Base-by-base conservation (phyloP, 2,888 invertebrate genomes). In the Esperia sulphurella region DNA sequence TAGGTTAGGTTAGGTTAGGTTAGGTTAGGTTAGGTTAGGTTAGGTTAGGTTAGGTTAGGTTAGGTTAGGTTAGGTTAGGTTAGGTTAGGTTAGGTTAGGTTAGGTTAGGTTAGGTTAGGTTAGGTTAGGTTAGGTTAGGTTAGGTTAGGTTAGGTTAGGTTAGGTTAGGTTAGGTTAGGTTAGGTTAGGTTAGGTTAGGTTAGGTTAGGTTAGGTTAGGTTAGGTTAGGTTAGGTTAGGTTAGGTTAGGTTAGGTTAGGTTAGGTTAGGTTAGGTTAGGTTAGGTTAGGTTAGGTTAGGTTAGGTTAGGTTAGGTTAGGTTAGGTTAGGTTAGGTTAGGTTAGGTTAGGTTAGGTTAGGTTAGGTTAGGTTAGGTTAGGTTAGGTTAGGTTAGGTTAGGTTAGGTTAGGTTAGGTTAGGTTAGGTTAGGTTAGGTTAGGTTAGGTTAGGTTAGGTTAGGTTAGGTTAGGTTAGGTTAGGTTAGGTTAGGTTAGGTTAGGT, bases 81-180 rank as follows among this genome's bases (percentile, higher is more conserved):
- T 53, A 53, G 53, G 55, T 53, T 53, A 55, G 53, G 55, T 55
- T 55, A 55, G 53, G 51, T 55, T 55, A 54, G 53, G 51, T 58
- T 58, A 53, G 55, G 55, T 58, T 55, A 54, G 55, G 58, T 54
- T 55, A 48, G 46, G 50, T 39, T 39, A 48, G 50, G 52, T 50
- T 49, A 47, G 51, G 58, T 52, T 52, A 53, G 50, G 50, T 50
- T 51, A 48, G 51, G 51, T 51, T 52, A 50, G 50, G 51, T 53
- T 52, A 51, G 52, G 52, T 54, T 54, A 52, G 53, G 54, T 50
- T 57, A 52, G 50, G 43, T 46, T 43, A 43, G 45, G 43, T 46
- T 46, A 46, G 50, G 46, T 46, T 46, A 43, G 50, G 43, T 50
- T 46, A 43, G 46, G 50, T 45, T 48, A 48, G 51, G 51, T 47